Evolutionary conservation across 2,888 invertebrate species (phyloP).

Genomic region (Sepioteuthis lessoniana): DNA sequence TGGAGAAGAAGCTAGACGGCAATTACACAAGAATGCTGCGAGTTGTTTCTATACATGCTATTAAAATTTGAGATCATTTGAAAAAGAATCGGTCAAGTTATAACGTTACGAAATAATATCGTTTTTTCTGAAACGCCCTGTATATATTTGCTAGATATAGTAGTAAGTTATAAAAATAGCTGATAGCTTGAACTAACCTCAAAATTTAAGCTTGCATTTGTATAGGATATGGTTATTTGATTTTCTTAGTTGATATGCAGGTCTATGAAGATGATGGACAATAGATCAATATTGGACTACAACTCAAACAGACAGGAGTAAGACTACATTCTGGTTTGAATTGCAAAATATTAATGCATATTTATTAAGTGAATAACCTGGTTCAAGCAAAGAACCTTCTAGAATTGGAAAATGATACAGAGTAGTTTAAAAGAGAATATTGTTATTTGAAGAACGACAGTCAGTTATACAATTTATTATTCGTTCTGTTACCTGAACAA

Average conservation of each 20-base stretch:
- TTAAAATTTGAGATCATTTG: too few species aligned
- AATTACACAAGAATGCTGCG: too few species aligned
- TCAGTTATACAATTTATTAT: too few species aligned
- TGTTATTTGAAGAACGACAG: background rate
- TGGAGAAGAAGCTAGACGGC: too few species aligned
- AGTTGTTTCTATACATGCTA: too few species aligned
- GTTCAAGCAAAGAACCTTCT: background rate
- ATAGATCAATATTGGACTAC: background rate
- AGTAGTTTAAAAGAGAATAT: background rate
- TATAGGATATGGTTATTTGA: background rate
- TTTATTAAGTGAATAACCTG: background rate
- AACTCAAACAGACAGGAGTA: background rate
- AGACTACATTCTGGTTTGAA: background rate
- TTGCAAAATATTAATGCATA: background rate
- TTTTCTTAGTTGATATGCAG: constrained; percentile 1
- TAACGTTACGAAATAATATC: too few species aligned
- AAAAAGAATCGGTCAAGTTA: too few species aligned
- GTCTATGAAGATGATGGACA: background rate
- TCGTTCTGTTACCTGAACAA: too few species aligned
- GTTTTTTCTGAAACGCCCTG: too few species aligned
- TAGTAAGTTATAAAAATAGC: too few species aligned
- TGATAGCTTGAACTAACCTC: background rate
- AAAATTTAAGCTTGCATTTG: background rate
- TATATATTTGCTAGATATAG: too few species aligned
- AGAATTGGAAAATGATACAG: too few species aligned